These are phyloP conservation scores for Crioceris asparagi DNA, from an alignment of 2,888 invertebrate genomes.

Conservation along the genomic window DNA sequence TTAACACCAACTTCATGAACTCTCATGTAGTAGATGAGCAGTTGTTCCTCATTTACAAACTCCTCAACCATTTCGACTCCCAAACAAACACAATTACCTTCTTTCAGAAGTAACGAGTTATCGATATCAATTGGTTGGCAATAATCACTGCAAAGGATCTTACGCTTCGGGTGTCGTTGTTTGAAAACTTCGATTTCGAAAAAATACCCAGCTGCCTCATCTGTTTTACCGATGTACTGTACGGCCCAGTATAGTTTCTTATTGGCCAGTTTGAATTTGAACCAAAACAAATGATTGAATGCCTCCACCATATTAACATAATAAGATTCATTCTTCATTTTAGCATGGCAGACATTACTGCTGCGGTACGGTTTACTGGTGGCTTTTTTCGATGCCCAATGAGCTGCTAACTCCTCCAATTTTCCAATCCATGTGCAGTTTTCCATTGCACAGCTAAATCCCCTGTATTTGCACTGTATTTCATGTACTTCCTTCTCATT, in stretches of 20 bases:
- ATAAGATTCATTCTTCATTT: conserved; percentile 20
- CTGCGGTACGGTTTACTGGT: conserved; percentile 18
- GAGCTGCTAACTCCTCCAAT: conserved; percentile 16
- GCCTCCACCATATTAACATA: conserved; percentile 22
- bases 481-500: conserved; percentile 21
- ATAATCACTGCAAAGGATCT: conserved; percentile 20
- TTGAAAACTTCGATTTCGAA: conserved; percentile 24
- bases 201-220: conserved; percentile 17
- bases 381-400: conserved; percentile 22
- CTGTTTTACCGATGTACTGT: conserved; percentile 19
- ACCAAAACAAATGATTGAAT: conserved; percentile 23
- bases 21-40: conserved; percentile 21
- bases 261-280: conserved; percentile 20
- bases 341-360: conserved; percentile 21
- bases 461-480: conserved; percentile 16
- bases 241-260: conserved; percentile 21
- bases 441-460: conserved; percentile 21
- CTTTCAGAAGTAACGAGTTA: conserved; percentile 16
- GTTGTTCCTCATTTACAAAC: conserved; percentile 18
- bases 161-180: conserved; percentile 14
- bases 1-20: conserved; percentile 12
- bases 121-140: conserved; percentile 20
- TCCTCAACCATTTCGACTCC: conserved; percentile 14
- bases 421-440: conserved; percentile 21
- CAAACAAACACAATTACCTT: conserved; percentile 16